Conservation (phyloP, 2,888 invertebrate species). For the Mechanitis mazaeus region DNA sequence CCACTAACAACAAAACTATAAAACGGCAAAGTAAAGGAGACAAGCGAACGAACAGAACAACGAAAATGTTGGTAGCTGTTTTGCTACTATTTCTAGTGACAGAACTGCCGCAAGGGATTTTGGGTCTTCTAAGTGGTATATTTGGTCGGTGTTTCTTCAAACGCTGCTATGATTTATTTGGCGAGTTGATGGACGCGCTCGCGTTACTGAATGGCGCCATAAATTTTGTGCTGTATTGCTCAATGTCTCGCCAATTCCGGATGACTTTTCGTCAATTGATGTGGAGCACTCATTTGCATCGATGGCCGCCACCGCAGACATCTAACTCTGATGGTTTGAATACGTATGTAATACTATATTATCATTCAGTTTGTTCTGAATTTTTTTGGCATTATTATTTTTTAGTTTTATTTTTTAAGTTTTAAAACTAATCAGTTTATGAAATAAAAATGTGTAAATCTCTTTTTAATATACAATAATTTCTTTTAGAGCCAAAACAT, state of each 20-base stretch:
- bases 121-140: slow-evolving; percentile 65
- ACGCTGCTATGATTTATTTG: slow-evolving; percentile 87
- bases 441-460: not conserved
- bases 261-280: slow-evolving; percentile 69
- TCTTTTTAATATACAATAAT: slow-evolving; percentile 8
- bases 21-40: slow-evolving; percentile 65
- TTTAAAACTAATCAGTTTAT: not conserved
- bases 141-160: slow-evolving; percentile 83
- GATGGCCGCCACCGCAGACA: slow-evolving; percentile 67
- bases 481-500: slow-evolving; percentile 63
- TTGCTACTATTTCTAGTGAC: slow-evolving; percentile 90
- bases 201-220: slow-evolving; percentile 94
- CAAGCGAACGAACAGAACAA: slow-evolving; percentile 84
- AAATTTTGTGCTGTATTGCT: slow-evolving; percentile 95
- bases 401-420: not conserved
- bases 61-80: slow-evolving; percentile 92
- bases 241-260: slow-evolving; percentile 96
- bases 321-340: slow-evolving; percentile 79
- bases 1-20: slow-evolving; percentile 54
- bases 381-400: too few relatives aligned
- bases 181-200: slow-evolving; percentile 92
- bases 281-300: slow-evolving; percentile 64
- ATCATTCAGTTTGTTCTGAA: not conserved
- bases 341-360: slow-evolving; percentile 71
- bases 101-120: slow-evolving; percentile 89